Percentiles rank a stretch among this genome's conserved stretches.
Conservation (phyloP, 2,888 invertebrate genomes). For the Eupsilia transversa region DNA sequence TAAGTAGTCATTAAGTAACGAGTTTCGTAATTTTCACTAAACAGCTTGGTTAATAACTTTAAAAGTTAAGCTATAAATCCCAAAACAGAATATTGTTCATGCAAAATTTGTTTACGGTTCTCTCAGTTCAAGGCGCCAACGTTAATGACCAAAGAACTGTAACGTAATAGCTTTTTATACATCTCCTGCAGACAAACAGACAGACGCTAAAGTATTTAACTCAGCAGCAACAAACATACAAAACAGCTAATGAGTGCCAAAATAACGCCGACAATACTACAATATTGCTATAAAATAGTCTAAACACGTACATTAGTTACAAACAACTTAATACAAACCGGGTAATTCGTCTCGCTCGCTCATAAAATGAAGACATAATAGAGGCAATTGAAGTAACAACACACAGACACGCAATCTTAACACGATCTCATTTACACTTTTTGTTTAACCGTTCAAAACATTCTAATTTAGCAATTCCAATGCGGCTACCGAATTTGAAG, state of each 20-base stretch:
- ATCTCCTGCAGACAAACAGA: not conserved
- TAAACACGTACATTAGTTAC: conserved; percentile 59
- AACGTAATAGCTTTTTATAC: not conserved
- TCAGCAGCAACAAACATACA: conserved; percentile 30
- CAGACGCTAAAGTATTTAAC: conserved; percentile 14
- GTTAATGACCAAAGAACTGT: not conserved
- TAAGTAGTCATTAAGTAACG: conserved; percentile 17
- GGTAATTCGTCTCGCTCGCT: conserved; percentile 71
- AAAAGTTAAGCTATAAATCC: not conserved
- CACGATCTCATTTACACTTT: conserved; percentile 74
- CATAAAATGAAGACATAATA: conserved; percentile 83
- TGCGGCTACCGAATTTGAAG: conserved; percentile 75
- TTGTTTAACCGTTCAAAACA: conserved; percentile 71
- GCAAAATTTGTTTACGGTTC: not conserved
- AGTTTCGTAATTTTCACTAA: conserved; percentile 22
- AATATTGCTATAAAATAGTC: conserved; percentile 59
- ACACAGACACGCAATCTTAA: conserved; percentile 74
- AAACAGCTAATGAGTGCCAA: conserved; percentile 54
- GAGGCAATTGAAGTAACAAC: conserved; percentile 78
- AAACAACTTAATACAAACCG: conserved; percentile 61
- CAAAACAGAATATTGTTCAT: not conserved
- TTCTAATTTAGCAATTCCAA: conserved; percentile 73
- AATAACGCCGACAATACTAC: conserved; percentile 49
- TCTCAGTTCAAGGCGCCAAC: not conserved
- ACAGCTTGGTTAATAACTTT: not conserved